Evolutionary conservation across 1,140 invertebrate genomes (phyloP), one percentile per base, ranked within the genome.

Genomic region (Zaprionus camerounensis): DNA sequence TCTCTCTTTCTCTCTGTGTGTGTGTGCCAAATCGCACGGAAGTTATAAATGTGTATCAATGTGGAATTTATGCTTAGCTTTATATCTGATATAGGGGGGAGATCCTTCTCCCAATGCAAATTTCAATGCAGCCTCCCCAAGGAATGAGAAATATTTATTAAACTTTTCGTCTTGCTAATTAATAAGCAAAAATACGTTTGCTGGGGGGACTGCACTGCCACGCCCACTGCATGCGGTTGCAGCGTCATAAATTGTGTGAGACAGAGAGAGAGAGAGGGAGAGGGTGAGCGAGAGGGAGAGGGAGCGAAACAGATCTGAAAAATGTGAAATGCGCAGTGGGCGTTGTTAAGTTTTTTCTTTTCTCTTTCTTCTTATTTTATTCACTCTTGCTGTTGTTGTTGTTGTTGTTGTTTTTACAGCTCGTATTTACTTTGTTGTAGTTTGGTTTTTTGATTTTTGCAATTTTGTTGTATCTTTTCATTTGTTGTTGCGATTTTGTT

Each of bases 21-120:
- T 44, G 41, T 36, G 65, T 65, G 63, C 59, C 81, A 80, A 85
- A 81, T 81, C 79, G 84, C 70, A 90, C 84, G 84, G 85, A 87
- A 91, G 82, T 91, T 86, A 91, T 91, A 66, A 86, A 91, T 91
- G 86, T 74, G 70, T 76, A 86, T 82, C 80, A 76, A 76, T 81
- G 73, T 61, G 78, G 71, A 71, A 91, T 91, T 86, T 86, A 82
- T 76, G 24, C 63, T 51, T 13, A 46, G 53, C 49, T 22, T 6
- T 12, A n/a, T 24, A 13, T 17, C 31, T 83, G 70, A 73, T 80
- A 77, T 72, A 4, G 7, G 17, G 15, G 31, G 31, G 56, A 7
- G 2, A 11, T 34, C 3, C 4, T 15, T 11, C 13, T 7, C 11
- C 38, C 31, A 78, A 87, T 87, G 84, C 85, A 87, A 87, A 87